Evolutionary conservation across 2,113 vertebrate genomes (phyloP).

Genomic region (Gulo gulo): DNA sequence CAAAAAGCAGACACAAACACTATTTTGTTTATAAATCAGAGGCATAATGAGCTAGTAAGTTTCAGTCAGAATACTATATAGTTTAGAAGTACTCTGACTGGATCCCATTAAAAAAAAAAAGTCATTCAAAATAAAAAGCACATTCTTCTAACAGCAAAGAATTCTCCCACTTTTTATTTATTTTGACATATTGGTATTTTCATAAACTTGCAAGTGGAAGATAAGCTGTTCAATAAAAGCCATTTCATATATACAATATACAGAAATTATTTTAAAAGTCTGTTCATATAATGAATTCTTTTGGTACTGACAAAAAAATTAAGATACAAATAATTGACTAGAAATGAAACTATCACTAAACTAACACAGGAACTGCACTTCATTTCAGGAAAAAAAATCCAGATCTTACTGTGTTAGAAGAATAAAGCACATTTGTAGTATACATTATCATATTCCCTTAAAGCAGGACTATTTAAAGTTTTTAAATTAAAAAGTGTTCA

Average conservation of each 20-base stretch:
- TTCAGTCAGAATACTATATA: slow-evolving; percentile 18
- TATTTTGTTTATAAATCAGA: slow-evolving; percentile 11
- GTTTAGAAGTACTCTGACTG: slow-evolving; percentile 35
- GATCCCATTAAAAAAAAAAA: not conserved
- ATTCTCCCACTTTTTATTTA: slow-evolving; percentile 55
- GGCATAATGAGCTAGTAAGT: not conserved
- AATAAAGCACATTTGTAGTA: slow-evolving; percentile 75
- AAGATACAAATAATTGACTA: slow-evolving; percentile 71
- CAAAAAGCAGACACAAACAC: slow-evolving; percentile 29
- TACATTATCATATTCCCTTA: slow-evolving; percentile 59
- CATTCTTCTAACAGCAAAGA: slow-evolving; percentile 51
- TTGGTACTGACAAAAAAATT: slow-evolving; percentile 78
- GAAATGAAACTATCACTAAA: slow-evolving; percentile 78
- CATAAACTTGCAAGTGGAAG: slow-evolving; percentile 76
- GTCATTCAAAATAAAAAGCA: slow-evolving; percentile 41
- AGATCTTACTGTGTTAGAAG: slow-evolving; percentile 62
- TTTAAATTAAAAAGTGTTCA: slow-evolving; percentile 59
- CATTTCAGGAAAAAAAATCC: slow-evolving; percentile 64
- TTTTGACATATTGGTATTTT: slow-evolving; percentile 46
- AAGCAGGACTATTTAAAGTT: slow-evolving; percentile 52
- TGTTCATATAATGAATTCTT: slow-evolving; percentile 78
- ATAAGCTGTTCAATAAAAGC: slow-evolving; percentile 75
- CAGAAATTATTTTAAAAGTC: slow-evolving; percentile 81
- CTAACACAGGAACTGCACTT: slow-evolving; percentile 71
- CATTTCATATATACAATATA: slow-evolving; percentile 80